These are phyloP conservation scores for Sinocyclocheilus maitianheensis DNA, from an alignment of 2,113 vertebrate genomes.

Conservation along the genomic window DNA sequence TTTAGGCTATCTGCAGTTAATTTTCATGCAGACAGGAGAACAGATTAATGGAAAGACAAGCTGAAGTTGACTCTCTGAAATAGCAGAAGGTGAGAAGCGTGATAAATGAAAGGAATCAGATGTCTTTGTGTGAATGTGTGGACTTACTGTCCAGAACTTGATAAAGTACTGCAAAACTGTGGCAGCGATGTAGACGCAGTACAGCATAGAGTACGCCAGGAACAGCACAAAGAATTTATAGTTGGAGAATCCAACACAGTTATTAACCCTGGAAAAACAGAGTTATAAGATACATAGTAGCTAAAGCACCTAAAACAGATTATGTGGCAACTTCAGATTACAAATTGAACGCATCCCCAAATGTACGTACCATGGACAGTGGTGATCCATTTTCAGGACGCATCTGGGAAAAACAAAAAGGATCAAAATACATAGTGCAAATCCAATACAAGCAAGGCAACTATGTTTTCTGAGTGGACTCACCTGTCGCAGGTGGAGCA, in stretches of 20 bases:
- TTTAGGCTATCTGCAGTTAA: not conserved
- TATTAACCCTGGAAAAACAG: slow-evolving; percentile 72
- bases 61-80: not conserved
- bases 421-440: not conserved
- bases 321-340: not conserved
- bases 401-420: slow-evolving; percentile 75
- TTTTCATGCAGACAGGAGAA: not conserved
- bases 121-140: slow-evolving; percentile 5
- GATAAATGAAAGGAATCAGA: not conserved
- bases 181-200: slow-evolving; percentile 92
- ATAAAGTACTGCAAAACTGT: slow-evolving; percentile 97
- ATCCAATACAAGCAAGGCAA: not conserved
- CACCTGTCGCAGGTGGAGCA: slow-evolving; percentile 96
- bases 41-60: not conserved
- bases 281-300: not conserved
- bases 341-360: not conserved
- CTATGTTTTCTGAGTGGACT: slow-evolving; percentile 56
- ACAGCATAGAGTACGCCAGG: slow-evolving; percentile 92
- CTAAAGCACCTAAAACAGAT: not conserved
- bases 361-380: slow-evolving; percentile 94
- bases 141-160: slow-evolving; percentile 97
- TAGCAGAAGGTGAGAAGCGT: not conserved
- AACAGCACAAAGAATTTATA: slow-evolving; percentile 89
- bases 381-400: slow-evolving; percentile 98
- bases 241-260: slow-evolving; percentile 79